Conservation (phyloP, 2,113 vertebrate species). For the Picathartes gymnocephalus region DNA sequence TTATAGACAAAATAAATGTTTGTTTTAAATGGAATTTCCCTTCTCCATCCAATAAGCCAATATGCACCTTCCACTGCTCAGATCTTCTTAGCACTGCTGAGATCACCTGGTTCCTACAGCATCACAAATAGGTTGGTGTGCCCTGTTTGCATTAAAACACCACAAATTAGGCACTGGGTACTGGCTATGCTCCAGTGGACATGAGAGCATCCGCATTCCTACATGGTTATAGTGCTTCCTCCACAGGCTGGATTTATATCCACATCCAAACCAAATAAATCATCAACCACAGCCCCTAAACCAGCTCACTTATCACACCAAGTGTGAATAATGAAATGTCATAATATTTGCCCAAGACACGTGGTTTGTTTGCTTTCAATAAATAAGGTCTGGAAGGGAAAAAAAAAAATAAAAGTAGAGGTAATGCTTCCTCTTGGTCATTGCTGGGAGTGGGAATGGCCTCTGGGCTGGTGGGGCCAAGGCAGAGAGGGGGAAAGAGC, state of each 20-base stretch:
- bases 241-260: not conserved
- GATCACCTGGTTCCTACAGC: not conserved
- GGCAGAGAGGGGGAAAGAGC: not conserved
- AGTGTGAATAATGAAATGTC: not conserved
- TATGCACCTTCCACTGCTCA: not conserved
- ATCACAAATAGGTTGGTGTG: not conserved
- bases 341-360: not conserved
- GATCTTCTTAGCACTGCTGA: not conserved
- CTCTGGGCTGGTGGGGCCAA: fast-evolving
- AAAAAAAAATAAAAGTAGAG: not conserved
- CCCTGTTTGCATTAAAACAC: not conserved
- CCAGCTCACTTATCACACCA: not conserved
- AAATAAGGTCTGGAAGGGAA: not conserved
- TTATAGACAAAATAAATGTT: not conserved
- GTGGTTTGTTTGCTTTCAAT: not conserved
- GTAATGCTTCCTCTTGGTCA: not conserved
- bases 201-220: not conserved
- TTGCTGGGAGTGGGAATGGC: fast-evolving
- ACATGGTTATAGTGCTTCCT: not conserved
- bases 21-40: not conserved
- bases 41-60: not conserved
- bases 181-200: not conserved
- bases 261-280: conserved; percentile 39
- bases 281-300: not conserved
- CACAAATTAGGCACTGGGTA: not conserved